These are phyloP conservation scores for Caranx melampygus DNA, from an alignment of 2,113 vertebrate genomes.

Conservation along the genomic window DNA sequence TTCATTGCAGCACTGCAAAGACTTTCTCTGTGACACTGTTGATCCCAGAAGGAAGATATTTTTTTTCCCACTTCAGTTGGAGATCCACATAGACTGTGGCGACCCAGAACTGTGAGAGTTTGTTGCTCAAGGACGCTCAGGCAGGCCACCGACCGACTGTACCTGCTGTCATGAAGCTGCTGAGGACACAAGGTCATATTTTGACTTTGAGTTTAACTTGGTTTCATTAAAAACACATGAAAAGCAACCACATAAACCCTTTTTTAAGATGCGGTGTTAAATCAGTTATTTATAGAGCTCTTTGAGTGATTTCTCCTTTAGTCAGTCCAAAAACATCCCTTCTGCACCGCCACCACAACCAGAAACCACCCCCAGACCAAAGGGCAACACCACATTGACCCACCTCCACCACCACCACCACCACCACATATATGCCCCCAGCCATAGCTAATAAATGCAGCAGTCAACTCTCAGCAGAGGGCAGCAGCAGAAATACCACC, in stretches of 20 bases:
- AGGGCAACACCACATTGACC: no score
- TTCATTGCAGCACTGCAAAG: slow-evolving; percentile 30
- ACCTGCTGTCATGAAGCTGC: slow-evolving; percentile 1
- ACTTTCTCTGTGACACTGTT: slow-evolving; percentile 3
- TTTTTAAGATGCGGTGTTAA: not conserved
- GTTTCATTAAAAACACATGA: not conserved
- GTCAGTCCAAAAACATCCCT: not conserved
- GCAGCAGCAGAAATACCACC: no score
- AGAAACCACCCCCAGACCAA: no score
- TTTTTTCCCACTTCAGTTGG: slow-evolving; percentile 11
- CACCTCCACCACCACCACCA: no score
- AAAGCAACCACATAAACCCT: not conserved
- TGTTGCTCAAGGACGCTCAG: not conserved
- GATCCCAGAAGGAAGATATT: slow-evolving; percentile 23
- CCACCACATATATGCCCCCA: no score
- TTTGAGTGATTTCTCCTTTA: not conserved
- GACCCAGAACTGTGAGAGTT: not conserved
- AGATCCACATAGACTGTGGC: not conserved
- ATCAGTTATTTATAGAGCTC: not conserved
- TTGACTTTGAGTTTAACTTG: not conserved
- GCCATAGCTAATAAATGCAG: no score
- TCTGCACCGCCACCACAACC: no score
- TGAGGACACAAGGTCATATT: not conserved
- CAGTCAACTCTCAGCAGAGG: no score
- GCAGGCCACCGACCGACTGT: not conserved